phyloP scores from a whole-genome alignment of 2,888 invertebrate species.

The Xestoiulus laeticollis region DNA sequence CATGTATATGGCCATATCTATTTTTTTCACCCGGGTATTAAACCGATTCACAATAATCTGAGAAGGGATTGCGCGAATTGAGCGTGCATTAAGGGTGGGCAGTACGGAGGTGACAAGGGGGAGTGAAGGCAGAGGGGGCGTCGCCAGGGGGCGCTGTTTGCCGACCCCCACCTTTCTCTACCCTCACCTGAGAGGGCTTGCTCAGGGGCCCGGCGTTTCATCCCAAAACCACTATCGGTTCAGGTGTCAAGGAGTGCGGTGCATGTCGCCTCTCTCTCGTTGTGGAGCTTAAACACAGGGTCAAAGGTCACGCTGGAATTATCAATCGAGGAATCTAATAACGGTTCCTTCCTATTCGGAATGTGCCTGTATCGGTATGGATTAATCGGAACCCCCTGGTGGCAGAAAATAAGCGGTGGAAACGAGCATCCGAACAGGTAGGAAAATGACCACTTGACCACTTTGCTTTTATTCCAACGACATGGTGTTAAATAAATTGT shows the following conservation, averaged over 20 bases:
- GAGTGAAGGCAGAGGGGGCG: not conserved
- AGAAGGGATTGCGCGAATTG: no score
- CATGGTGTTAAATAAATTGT: no score
- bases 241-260: slow-evolving; percentile 26
- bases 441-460: not conserved
- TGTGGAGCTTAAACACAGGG: not conserved
- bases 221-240: not conserved
- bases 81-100: no score
- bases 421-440: not conserved
- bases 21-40: no score
- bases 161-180: no score
- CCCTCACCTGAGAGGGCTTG: not conserved
- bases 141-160: not conserved
- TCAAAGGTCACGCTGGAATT: not conserved
- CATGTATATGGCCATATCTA: no score
- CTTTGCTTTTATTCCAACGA: no score
- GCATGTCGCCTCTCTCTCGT: not conserved
- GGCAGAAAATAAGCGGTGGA: not conserved
- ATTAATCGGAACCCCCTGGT: not conserved
- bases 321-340: not conserved
- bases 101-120: not conserved
- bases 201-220: not conserved
- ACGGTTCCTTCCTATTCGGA: not conserved
- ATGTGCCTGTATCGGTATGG: slow-evolving; percentile 1
- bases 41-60: no score